Percentiles rank a stretch among this genome's conserved stretches.
Conservation (phyloP, 2,888 invertebrate species). For the Bhutanitis thaidina region DNA sequence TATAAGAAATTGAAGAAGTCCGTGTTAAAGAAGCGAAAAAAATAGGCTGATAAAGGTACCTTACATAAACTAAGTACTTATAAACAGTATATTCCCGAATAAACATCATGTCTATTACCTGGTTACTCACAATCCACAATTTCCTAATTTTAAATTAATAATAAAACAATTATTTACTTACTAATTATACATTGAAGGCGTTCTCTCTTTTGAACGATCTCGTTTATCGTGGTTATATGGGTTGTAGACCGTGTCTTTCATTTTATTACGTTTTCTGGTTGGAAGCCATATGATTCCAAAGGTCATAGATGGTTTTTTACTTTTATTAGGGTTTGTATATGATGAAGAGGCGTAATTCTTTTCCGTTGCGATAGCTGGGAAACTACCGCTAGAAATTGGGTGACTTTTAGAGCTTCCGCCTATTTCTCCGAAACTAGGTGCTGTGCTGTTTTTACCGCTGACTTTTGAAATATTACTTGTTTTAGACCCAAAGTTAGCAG, state of each 20-base stretch:
- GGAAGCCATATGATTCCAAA: slow-evolving; percentile 70
- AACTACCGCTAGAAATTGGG: neutral
- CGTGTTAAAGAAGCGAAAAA: too few relatives aligned
- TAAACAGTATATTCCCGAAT: too few relatives aligned
- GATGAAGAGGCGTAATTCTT: slow-evolving; percentile 42
- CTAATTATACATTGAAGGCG: slow-evolving; percentile 64
- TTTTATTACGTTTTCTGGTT: slow-evolving; percentile 51
- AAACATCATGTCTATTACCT: too few relatives aligned
- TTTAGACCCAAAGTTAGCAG: slow-evolving; percentile 7
- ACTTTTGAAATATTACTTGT: neutral
- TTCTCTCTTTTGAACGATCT: slow-evolving; percentile 44
- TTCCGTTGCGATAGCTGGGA: slow-evolving; percentile 15
- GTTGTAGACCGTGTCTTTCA: slow-evolving; percentile 55
- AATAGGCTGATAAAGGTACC: too few relatives aligned
- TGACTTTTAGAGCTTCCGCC: slow-evolving; percentile 10
- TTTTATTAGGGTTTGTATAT: slow-evolving; percentile 41
- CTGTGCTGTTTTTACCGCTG: neutral
- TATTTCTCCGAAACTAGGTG: slow-evolving; percentile 5
- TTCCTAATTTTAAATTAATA: too few relatives aligned
- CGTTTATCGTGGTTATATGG: slow-evolving; percentile 48
- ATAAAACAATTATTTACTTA: slow-evolving; percentile 37
- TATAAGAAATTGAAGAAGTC: too few relatives aligned
- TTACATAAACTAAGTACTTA: too few relatives aligned
- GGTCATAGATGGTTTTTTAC: slow-evolving; percentile 42
- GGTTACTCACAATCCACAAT: too few relatives aligned